These are phyloP conservation scores for Pachypsylla venusta DNA, from an alignment of 1,140 invertebrate species.

Conservation along the genomic window DNA sequence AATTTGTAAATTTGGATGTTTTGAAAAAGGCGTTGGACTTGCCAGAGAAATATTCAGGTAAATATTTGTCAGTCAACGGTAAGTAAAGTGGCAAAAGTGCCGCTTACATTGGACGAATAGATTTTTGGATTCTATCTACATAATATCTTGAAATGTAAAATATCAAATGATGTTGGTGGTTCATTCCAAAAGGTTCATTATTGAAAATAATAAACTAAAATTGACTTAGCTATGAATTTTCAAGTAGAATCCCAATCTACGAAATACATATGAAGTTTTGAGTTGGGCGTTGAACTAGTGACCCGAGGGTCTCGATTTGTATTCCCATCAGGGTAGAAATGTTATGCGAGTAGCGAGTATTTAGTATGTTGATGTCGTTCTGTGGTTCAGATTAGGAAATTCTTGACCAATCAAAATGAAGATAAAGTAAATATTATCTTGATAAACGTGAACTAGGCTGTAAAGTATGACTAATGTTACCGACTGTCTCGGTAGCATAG, in stretches of 20 bases:
- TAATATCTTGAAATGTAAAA: no score
- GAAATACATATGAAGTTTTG: not conserved
- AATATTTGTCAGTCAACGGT: no score
- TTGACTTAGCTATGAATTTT: not conserved
- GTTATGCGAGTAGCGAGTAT: not conserved
- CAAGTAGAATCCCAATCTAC: not conserved
- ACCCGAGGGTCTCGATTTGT: not conserved
- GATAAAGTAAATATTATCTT: not conserved
- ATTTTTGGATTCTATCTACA: no score
- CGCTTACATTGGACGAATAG: no score
- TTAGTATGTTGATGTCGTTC: not conserved
- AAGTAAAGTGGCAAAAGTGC: no score
- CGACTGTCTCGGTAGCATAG: not conserved
- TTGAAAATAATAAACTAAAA: not conserved
- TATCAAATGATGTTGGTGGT: not conserved
- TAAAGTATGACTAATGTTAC: not conserved
- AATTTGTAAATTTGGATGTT: not conserved
- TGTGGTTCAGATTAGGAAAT: not conserved
- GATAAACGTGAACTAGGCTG: not conserved
- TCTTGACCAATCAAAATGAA: not conserved
- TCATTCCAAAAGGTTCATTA: not conserved
- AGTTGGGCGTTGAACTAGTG: not conserved
- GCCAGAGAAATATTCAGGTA: not conserved
- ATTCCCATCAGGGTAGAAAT: not conserved
- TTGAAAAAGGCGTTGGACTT: not conserved